Evolutionary conservation across 1,140 invertebrate species (phyloP).

Genomic region (Hetaerina americana): DNA sequence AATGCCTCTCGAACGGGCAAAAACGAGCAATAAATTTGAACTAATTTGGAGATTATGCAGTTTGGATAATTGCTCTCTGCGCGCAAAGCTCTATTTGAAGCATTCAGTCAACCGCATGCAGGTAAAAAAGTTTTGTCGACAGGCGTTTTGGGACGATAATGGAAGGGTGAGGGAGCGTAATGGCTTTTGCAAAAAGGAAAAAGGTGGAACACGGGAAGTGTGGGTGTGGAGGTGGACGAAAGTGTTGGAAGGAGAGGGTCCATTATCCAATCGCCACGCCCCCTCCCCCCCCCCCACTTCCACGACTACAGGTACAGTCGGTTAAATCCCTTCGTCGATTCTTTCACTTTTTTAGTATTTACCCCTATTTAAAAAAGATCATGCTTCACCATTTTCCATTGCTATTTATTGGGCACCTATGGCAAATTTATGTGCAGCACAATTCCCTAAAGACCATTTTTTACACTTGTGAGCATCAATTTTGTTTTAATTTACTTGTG

Average conservation of each 20-base stretch:
- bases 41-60: background rate
- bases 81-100: background rate
- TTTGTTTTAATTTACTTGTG: too few relatives aligned
- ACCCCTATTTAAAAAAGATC: too few relatives aligned
- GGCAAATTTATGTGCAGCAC: too few relatives aligned
- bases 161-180: background rate
- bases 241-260: background rate
- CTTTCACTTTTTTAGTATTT: too few relatives aligned
- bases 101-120: background rate
- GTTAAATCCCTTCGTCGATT: too few relatives aligned
- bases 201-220: too few relatives aligned
- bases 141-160: background rate
- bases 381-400: background rate
- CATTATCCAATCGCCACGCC: background rate
- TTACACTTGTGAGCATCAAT: too few relatives aligned
- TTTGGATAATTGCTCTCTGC: background rate
- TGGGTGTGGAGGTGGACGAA: too few relatives aligned
- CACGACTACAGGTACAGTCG: background rate
- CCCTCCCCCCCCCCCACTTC: background rate
- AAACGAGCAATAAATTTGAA: background rate
- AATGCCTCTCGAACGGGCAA: background rate
- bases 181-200: too few relatives aligned
- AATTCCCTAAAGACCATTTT: too few relatives aligned
- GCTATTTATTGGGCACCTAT: too few relatives aligned
- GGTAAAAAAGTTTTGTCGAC: background rate